Evolutionary conservation across 1,140 invertebrate genomes (phyloP).

Genomic region (Whitmania pigra): DNA sequence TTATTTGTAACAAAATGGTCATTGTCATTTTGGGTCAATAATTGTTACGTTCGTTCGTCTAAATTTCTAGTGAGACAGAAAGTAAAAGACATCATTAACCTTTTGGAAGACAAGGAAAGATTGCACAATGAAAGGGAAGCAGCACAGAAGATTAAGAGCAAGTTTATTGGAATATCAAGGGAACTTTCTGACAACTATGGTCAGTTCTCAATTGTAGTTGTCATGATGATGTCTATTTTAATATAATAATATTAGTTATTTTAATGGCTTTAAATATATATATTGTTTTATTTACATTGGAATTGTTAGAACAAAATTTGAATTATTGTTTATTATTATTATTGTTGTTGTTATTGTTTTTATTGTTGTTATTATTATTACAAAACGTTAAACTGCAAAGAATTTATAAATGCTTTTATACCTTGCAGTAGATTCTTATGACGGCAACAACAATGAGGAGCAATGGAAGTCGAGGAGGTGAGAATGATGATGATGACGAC

Average conservation of each 20-base stretch:
- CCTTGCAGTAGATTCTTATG: too few species aligned
- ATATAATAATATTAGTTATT: constrained; percentile 9
- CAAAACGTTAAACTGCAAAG: too few species aligned
- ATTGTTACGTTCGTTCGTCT: background rate
- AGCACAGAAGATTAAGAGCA: constrained; percentile 8
- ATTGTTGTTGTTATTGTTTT: too few species aligned
- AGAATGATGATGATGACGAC: too few species aligned
- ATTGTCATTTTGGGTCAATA: background rate
- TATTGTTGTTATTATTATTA: too few species aligned
- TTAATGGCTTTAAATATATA: background rate
- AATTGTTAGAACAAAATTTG: background rate
- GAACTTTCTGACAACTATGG: constrained; percentile 5
- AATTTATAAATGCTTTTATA: too few species aligned
- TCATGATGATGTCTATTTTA: too few species aligned
- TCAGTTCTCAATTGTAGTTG: background rate
- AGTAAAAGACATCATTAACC: constrained; percentile 7
- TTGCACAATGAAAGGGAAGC: background rate
- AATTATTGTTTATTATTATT: too few species aligned
- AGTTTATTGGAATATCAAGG: constrained; percentile 9
- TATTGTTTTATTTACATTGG: background rate
- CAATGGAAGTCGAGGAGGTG: too few species aligned
- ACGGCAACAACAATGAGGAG: too few species aligned
- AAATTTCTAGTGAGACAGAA: constrained; percentile 16
- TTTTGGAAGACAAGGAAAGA: constrained; percentile 4
- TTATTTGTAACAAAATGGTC: background rate